phyloP scores from a whole-genome alignment of 2,113 vertebrate species.

The Leucopternis melanops region DNA sequence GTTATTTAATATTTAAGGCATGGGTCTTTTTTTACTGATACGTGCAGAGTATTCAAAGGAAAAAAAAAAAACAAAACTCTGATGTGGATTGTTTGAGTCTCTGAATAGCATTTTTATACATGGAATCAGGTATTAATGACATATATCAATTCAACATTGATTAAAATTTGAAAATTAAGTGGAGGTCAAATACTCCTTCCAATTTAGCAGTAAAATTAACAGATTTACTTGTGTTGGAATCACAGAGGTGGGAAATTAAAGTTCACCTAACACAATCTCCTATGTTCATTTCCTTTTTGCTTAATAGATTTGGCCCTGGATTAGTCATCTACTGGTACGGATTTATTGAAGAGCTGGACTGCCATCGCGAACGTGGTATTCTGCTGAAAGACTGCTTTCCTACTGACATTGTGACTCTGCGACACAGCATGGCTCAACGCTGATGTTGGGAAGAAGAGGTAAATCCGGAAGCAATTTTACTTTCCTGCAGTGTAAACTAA shows the following conservation, averaged over 20 bases:
- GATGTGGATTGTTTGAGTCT: background rate
- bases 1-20: background rate
- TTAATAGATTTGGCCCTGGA: slow-evolving; percentile 90
- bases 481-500: slow-evolving; percentile 81
- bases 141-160: background rate
- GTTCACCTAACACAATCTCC: background rate
- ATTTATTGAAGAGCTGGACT: slow-evolving; percentile 94
- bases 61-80: background rate
- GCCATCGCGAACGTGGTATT: slow-evolving; percentile 92
- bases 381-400: slow-evolving; percentile 94
- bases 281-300: background rate
- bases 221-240: background rate
- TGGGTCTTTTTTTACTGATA: background rate
- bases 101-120: background rate
- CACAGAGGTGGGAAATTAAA: background rate
- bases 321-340: slow-evolving; percentile 99
- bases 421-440: slow-evolving; percentile 66
- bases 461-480: slow-evolving; percentile 89
- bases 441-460: slow-evolving; percentile 61
- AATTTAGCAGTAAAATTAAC: background rate
- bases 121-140: background rate
- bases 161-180: background rate
- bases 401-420: slow-evolving; percentile 88
- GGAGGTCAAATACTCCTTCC: background rate
- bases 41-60: background rate